Conservation (phyloP, 2,797 vertebrate genomes). For the Sebastes vulpes region DNA sequence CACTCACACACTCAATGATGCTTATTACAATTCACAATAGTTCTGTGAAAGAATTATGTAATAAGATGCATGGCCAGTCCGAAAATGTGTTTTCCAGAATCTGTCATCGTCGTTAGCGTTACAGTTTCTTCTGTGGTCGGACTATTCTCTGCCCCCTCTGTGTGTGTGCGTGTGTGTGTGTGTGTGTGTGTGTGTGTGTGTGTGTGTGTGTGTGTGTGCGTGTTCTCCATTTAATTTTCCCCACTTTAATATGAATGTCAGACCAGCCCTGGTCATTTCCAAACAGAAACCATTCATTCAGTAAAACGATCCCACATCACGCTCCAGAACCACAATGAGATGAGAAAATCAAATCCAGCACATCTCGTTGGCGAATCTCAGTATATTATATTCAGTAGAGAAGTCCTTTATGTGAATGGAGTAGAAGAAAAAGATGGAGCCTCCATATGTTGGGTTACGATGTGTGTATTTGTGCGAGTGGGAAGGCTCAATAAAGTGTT, state of each 20-base stretch:
- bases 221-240: slow-evolving; percentile 31
- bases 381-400: neutral
- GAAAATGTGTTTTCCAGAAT: slow-evolving; percentile 80
- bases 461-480: neutral
- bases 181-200: neutral
- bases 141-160: slow-evolving; percentile 32
- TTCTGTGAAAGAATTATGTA: slow-evolving; percentile 72
- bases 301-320: slow-evolving; percentile 70
- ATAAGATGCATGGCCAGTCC: slow-evolving; percentile 52
- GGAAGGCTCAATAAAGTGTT: neutral
- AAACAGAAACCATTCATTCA: slow-evolving; percentile 74
- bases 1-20: slow-evolving; percentile 25
- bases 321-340: slow-evolving; percentile 74
- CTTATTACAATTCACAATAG: slow-evolving; percentile 67
- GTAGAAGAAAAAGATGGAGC: neutral
- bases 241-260: slow-evolving; percentile 62
- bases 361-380: slow-evolving; percentile 31
- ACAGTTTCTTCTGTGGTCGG: slow-evolving; percentile 55
- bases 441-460: neutral
- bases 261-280: slow-evolving; percentile 60
- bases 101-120: slow-evolving; percentile 70
- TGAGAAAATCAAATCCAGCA: slow-evolving; percentile 77
- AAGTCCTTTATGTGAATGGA: neutral
- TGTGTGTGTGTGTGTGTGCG: slow-evolving; percentile 7
- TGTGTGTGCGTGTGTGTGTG: slow-evolving; percentile 3